A percentile compares a stretch with the other conserved stretches of the same genome.
These are phyloP conservation scores for Zaprionus lachaisei DNA, from an alignment of 1,140 invertebrate genomes.

Conservation along the genomic window DNA sequence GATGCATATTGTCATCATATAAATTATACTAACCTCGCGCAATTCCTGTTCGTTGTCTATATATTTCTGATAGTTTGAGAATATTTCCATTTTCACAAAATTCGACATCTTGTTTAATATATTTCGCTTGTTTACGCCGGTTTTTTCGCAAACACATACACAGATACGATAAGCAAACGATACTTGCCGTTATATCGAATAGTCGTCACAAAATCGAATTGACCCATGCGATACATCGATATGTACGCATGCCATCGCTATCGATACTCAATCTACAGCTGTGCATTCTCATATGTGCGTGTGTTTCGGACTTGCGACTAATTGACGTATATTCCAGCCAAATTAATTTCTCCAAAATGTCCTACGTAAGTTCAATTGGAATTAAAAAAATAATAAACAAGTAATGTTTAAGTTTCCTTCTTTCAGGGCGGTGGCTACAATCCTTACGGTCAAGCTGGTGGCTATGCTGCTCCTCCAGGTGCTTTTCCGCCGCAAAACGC, in stretches of 20 bases:
- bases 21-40: conserved; percentile 86
- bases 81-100: conserved; percentile 85
- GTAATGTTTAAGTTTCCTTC: not conserved
- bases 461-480: conserved; percentile 77
- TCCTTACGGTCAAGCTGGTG: conserved; percentile 63
- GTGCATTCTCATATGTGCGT: conserved; percentile 17
- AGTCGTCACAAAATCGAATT: not conserved
- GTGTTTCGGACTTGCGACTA: conserved; percentile 15
- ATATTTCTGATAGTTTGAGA: conserved; percentile 88
- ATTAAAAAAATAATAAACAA: not conserved
- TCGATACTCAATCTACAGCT: conserved; percentile 26
- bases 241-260: not conserved
- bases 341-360: conserved; percentile 49
- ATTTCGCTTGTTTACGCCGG: conserved; percentile 60
- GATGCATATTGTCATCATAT: not conserved
- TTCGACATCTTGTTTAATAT: conserved; percentile 61
- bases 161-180: not conserved
- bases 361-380: conserved; percentile 56
- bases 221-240: conserved; percentile 15
- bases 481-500: conserved; percentile 80
- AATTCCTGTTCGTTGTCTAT: conserved; percentile 88
- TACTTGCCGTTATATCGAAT: conserved; percentile 14
- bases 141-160: conserved; percentile 21
- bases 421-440: conserved; percentile 72
- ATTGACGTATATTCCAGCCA: conserved; percentile 26